Conservation (phyloP, 1,140 invertebrate species). For the Drosophila athabasca region DNA sequence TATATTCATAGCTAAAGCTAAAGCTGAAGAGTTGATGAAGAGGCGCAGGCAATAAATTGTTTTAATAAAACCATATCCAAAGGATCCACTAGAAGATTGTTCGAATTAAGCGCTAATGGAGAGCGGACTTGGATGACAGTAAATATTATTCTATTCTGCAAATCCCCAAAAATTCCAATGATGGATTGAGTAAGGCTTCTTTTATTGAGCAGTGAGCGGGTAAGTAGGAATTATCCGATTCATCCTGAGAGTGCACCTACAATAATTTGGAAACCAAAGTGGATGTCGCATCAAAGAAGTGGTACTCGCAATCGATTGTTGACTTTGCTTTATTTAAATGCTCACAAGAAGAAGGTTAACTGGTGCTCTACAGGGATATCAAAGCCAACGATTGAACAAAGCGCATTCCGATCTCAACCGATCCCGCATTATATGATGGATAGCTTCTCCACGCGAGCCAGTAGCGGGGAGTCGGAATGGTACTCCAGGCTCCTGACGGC, state of each 20-base stretch:
- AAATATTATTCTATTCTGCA: no score
- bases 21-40: slow-evolving; percentile 23
- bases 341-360: slow-evolving; percentile 56
- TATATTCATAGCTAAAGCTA: slow-evolving; percentile 10
- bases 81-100: slow-evolving; percentile 27
- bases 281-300: no score
- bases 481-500: slow-evolving; percentile 75
- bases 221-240: no score
- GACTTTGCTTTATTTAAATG: slow-evolving; percentile 51
- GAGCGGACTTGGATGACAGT: neutral
- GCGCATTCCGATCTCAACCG: slow-evolving; percentile 7
- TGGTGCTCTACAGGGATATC: slow-evolving; percentile 51
- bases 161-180: no score
- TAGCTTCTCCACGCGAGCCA: slow-evolving; percentile 76
- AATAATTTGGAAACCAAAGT: no score
- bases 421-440: slow-evolving; percentile 63
- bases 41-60: slow-evolving; percentile 68
- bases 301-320: no score
- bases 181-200: no score
- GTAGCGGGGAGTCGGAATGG: slow-evolving; percentile 74
- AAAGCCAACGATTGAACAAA: slow-evolving; percentile 67
- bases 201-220: no score
- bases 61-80: slow-evolving; percentile 61
- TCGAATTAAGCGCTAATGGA: neutral
- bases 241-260: no score